Evolutionary conservation across 1,140 invertebrate genomes (phyloP).

Genomic region (Drosophila fuyamai): DNA sequence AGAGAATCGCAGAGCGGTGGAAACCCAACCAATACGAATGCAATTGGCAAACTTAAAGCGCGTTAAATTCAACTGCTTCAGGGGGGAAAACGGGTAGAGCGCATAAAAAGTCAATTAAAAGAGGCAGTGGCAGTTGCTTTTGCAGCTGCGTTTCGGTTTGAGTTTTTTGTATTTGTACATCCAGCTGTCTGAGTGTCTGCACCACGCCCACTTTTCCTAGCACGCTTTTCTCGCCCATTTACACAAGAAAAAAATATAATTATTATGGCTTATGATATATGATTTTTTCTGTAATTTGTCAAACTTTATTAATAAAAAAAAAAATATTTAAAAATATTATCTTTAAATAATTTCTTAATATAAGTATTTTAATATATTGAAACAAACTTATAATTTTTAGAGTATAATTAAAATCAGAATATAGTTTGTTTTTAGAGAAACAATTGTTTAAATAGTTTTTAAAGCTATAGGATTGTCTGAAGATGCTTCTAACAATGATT

Average conservation of each 20-base stretch:
- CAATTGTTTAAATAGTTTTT: too few species aligned
- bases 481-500: too few species aligned
- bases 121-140: slow-evolving; percentile 66
- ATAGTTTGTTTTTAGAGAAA: not conserved
- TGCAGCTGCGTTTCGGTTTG: slow-evolving; percentile 70
- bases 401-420: too few species aligned
- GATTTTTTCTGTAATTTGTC: not conserved
- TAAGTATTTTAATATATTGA: too few species aligned
- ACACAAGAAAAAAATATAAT: slow-evolving; percentile 2
- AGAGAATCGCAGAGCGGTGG: slow-evolving; percentile 17
- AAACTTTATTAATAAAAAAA: too few species aligned
- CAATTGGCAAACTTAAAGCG: slow-evolving; percentile 73
- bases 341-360: too few species aligned
- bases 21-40: slow-evolving; percentile 39
- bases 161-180: slow-evolving; percentile 36
- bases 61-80: slow-evolving; percentile 71
- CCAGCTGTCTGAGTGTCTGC: slow-evolving; percentile 44
- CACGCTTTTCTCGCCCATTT: not conserved
- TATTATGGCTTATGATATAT: too few species aligned
- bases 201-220: slow-evolving; percentile 12
- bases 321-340: too few species aligned
- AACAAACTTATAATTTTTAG: too few species aligned
- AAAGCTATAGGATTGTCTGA: too few species aligned
- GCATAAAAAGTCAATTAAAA: slow-evolving; percentile 83
- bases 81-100: slow-evolving; percentile 30